Conservation (phyloP, 2,797 vertebrate genomes). For the Lagocephalus sceleratus region DNA sequence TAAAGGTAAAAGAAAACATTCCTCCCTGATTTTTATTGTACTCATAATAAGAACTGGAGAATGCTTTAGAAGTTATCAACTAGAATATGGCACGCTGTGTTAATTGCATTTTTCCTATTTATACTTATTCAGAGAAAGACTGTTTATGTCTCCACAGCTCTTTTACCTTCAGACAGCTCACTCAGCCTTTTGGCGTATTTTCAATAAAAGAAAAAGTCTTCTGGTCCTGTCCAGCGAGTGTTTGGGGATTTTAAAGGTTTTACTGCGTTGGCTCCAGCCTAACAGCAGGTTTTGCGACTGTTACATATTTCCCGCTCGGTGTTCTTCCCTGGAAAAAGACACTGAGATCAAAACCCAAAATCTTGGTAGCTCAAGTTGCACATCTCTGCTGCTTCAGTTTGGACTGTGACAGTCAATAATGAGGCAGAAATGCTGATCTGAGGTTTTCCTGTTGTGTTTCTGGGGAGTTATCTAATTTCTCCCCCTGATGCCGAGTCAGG, state of each 20-base stretch:
- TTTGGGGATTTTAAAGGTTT: conserved; percentile 27
- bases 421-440: conserved; percentile 23
- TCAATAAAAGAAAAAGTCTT: conserved; percentile 38
- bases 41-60: no score
- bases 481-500: conserved; percentile 38
- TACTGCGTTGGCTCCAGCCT: conserved; percentile 33
- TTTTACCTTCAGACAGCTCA: conserved; percentile 20
- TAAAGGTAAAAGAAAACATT: no score
- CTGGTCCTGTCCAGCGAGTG: conserved; percentile 14
- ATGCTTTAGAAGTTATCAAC: no score
- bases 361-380: background rate
- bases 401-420: background rate
- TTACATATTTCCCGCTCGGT: conserved; percentile 19
- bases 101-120: conserved; percentile 5
- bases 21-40: no score
- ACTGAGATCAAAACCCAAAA: conserved; percentile 7
- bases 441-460: background rate
- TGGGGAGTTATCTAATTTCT: conserved; percentile 6
- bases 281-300: conserved; percentile 36
- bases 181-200: conserved; percentile 39
- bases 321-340: conserved; percentile 7
- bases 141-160: conserved; percentile 24
- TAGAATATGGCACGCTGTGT: no score
- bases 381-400: background rate
- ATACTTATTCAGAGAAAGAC: conserved; percentile 28